A percentile compares a stretch with the other conserved stretches of the same genome.
Evolutionary conservation across 2,113 vertebrate species (phyloP).

Genomic region (Datnioides undecimradiatus): DNA sequence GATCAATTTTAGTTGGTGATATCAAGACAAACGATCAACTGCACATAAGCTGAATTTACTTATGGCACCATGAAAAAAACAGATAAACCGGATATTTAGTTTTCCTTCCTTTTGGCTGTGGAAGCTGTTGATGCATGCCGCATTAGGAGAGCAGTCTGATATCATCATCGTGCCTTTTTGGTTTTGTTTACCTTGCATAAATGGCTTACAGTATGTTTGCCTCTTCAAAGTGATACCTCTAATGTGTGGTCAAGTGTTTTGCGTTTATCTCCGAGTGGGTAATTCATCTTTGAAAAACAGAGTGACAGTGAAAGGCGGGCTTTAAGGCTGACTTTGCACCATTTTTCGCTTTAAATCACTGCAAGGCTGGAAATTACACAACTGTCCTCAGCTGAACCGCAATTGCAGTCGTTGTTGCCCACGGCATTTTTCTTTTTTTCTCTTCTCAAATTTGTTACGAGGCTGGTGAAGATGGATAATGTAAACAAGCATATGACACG

Average conservation of each 20-base stretch:
- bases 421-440: not conserved
- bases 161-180: not conserved
- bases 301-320: not conserved
- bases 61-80: constrained; percentile 1
- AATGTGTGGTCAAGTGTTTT: constrained; percentile 37
- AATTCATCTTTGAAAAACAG: constrained; percentile 28
- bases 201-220: not conserved
- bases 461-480: constrained; percentile 38
- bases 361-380: constrained; percentile 12
- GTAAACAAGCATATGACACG: constrained; percentile 38
- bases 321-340: constrained; percentile 44
- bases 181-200: not conserved
- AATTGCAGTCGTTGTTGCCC: constrained; percentile 8
- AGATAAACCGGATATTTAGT: constrained; percentile 25
- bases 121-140: not conserved
- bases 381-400: constrained; percentile 11
- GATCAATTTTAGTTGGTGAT: constrained; percentile 35
- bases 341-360: constrained; percentile 14
- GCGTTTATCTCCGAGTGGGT: constrained; percentile 17
- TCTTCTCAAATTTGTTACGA: not conserved
- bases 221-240: not conserved
- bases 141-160: not conserved
- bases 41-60: constrained; percentile 7
- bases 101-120: constrained; percentile 1
- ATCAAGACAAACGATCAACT: constrained; percentile 12